Conservation (phyloP, 2,113 vertebrate species). For the Otis tarda region DNA sequence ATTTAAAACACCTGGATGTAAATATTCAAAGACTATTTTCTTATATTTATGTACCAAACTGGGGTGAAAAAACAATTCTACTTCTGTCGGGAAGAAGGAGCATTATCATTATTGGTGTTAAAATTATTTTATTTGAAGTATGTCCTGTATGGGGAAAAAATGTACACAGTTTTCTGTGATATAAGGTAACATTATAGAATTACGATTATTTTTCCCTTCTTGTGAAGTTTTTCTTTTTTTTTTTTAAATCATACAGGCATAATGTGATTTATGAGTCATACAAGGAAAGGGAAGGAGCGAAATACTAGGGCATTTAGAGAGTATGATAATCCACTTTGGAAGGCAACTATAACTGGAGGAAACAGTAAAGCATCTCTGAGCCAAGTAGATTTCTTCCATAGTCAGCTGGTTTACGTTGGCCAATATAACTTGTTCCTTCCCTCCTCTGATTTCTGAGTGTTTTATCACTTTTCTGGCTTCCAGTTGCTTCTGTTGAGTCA, state of each 20-base stretch:
- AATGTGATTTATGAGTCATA: constrained; percentile 50
- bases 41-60: constrained; percentile 80
- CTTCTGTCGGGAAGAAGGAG: constrained; percentile 75
- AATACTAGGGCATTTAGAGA: constrained; percentile 75
- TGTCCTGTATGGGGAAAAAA: constrained; percentile 75
- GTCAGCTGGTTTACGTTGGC: constrained; percentile 3
- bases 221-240: constrained; percentile 61
- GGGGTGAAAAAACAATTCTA: constrained; percentile 54
- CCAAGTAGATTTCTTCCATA: constrained; percentile 43
- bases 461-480: neutral
- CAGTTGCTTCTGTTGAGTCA: neutral
- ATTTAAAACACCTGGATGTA: constrained; percentile 56
- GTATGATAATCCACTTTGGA: constrained; percentile 10
- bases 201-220: constrained; percentile 67
- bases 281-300: constrained; percentile 60
- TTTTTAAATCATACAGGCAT: constrained; percentile 43
- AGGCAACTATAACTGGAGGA: constrained; percentile 20
- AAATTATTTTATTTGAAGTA: constrained; percentile 79
- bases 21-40: constrained; percentile 80
- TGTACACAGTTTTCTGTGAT: constrained; percentile 84
- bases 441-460: neutral
- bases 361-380: constrained; percentile 64
- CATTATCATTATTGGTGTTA: constrained; percentile 67
- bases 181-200: constrained; percentile 67
- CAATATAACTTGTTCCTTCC: constrained; percentile 7